Conservation (phyloP, 2,888 invertebrate genomes). For the Drosophila barbarae region DNA sequence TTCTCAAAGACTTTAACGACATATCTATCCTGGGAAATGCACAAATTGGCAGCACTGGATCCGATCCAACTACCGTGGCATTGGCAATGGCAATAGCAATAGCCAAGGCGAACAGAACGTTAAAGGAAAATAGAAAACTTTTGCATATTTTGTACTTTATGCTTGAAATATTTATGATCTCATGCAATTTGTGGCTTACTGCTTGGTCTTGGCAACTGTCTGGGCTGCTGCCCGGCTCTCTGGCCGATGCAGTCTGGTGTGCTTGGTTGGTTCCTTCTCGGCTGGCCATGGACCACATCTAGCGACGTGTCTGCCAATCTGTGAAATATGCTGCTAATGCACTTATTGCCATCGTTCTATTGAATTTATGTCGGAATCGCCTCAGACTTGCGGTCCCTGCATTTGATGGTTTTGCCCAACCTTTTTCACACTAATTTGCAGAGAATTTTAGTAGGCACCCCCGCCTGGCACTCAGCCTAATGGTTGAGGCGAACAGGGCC, state of each 20-base stretch:
- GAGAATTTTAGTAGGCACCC: slow-evolving; percentile 35
- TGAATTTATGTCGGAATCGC: slow-evolving; percentile 65
- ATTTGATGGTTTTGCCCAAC: slow-evolving; percentile 26
- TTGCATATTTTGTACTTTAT: slow-evolving; percentile 74
- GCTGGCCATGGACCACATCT: slow-evolving; percentile 49
- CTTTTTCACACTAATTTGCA: slow-evolving; percentile 47
- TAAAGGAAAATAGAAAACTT: slow-evolving; percentile 64
- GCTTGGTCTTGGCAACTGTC: slow-evolving; percentile 59
- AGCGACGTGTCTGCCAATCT: slow-evolving; percentile 72
- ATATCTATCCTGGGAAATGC: slow-evolving; percentile 2
- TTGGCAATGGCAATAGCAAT: slow-evolving; percentile 43
- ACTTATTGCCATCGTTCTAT: slow-evolving; percentile 69
- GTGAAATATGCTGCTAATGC: slow-evolving; percentile 74
- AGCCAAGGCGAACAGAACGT: slow-evolving; percentile 20
- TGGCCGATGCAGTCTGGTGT: slow-evolving; percentile 15
- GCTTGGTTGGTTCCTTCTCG: slow-evolving; percentile 22
- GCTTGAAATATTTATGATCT: slow-evolving; percentile 74
- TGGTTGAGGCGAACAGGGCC: slow-evolving; percentile 1
- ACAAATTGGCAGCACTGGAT: slow-evolving; percentile 28
- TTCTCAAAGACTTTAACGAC: background rate
- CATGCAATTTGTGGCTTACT: slow-evolving; percentile 73
- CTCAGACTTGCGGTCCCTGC: slow-evolving; percentile 48
- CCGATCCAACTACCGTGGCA: slow-evolving; percentile 33
- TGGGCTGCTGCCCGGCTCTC: slow-evolving; percentile 20
- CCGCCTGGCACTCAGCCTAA: slow-evolving; percentile 56